phyloP scores from a whole-genome alignment of 2,888 invertebrate genomes.

The Chaetoderma sp. region DNA sequence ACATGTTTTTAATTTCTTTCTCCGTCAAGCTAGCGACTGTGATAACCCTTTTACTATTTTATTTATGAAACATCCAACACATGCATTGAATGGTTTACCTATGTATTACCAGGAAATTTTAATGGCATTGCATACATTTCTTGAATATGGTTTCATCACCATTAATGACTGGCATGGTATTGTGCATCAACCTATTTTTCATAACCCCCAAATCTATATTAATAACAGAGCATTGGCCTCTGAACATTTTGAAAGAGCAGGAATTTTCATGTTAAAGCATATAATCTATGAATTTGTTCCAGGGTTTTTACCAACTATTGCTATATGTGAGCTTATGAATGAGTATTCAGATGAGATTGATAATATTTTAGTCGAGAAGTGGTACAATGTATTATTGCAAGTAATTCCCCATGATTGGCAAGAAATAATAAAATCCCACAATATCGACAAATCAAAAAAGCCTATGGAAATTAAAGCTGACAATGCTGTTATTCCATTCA shows the following conservation, averaged over 20 bases:
- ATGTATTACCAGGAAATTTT: background rate
- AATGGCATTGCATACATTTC: background rate
- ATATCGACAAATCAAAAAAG: no score
- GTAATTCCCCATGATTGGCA: no score
- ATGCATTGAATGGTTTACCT: background rate
- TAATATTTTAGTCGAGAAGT: no score
- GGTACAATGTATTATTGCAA: no score
- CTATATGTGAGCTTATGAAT: background rate
- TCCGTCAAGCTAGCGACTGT: background rate
- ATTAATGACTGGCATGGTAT: background rate
- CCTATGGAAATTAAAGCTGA: no score
- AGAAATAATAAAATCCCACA: no score
- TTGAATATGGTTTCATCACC: background rate
- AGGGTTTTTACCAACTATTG: background rate
- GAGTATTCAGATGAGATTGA: no score
- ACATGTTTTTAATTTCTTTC: background rate
- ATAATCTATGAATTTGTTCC: background rate
- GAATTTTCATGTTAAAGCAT: background rate
- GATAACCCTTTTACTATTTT: background rate
- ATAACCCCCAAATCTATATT: background rate
- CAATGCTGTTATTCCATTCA: no score
- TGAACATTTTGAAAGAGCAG: background rate
- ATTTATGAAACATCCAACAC: background rate
- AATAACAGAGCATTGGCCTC: background rate
- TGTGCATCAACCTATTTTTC: background rate